Conservation (phyloP, 1,140 invertebrate genomes). For the Microplitis mediator region DNA sequence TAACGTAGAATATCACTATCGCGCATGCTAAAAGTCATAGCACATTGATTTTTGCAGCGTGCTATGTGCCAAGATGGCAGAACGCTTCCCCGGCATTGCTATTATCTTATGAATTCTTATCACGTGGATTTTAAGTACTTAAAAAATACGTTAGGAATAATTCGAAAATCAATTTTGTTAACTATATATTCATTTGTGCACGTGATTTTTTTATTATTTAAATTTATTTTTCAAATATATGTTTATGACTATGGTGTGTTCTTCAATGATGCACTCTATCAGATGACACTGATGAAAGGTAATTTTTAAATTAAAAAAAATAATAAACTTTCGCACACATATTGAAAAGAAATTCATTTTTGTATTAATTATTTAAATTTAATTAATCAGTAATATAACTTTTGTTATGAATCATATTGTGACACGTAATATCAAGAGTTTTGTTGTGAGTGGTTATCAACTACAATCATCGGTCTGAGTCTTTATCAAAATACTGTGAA, state of each 20-base stretch:
- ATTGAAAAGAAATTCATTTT: neutral
- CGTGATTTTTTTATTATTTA: neutral
- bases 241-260: neutral
- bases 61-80: slow-evolving; percentile 47
- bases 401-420: no score
- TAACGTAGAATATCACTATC: slow-evolving; percentile 13
- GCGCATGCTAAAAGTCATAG: slow-evolving; percentile 21
- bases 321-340: neutral
- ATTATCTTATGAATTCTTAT: slow-evolving; percentile 44
- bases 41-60: slow-evolving; percentile 53
- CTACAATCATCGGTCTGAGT: no score
- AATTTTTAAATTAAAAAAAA: slow-evolving; percentile 12
- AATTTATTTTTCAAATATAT: neutral
- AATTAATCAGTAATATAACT: neutral
- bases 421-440: no score
- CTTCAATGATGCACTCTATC: slow-evolving; percentile 45
- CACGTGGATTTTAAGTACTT: slow-evolving; percentile 10
- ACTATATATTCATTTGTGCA: neutral
- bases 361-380: neutral
- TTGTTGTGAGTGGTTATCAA: no score
- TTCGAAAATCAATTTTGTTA: neutral
- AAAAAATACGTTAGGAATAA: neutral
- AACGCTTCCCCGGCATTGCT: slow-evolving; percentile 40
- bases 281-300: slow-evolving; percentile 54
- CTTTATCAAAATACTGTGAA: no score